These are phyloP conservation scores for Rhopalosiphum nymphaeae DNA, from an alignment of 2,888 invertebrate genomes.

Conservation along the genomic window DNA sequence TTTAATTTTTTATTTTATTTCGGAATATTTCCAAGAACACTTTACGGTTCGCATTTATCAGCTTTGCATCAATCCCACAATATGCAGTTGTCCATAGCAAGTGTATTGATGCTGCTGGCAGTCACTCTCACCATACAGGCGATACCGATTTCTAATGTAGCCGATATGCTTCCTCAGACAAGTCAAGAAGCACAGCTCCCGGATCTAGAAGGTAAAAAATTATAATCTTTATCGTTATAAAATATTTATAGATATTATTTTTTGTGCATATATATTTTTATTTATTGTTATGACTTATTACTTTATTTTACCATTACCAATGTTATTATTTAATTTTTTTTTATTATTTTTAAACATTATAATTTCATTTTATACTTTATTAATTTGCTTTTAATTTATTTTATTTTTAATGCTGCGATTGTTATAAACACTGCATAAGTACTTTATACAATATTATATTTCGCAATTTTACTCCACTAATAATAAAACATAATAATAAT, in stretches of 20 bases:
- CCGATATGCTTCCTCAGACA: neutral
- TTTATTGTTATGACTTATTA: neutral
- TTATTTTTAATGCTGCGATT: too few relatives aligned
- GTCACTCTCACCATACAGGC: neutral
- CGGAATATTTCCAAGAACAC: neutral
- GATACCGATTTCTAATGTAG: fast-evolving
- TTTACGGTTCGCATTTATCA: neutral
- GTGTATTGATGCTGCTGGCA: neutral
- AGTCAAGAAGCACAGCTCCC: too few relatives aligned
- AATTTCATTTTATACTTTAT: neutral
- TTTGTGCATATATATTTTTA: neutral
- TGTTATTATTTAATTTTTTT: neutral
- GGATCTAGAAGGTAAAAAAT: neutral
- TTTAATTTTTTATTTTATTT: neutral
- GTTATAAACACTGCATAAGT: too few relatives aligned
- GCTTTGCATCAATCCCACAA: neutral
- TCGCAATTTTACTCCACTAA: neutral
- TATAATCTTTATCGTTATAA: neutral
- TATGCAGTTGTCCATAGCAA: neutral
- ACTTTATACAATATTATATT: neutral
- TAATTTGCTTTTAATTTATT: too few relatives aligned
- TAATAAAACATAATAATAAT: neutral
- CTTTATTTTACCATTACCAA: too few relatives aligned
- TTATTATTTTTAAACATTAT: neutral
- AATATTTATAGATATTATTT: neutral